phyloP scores from a whole-genome alignment of 2,797 vertebrate species.

The Galago senegalensis region DNA sequence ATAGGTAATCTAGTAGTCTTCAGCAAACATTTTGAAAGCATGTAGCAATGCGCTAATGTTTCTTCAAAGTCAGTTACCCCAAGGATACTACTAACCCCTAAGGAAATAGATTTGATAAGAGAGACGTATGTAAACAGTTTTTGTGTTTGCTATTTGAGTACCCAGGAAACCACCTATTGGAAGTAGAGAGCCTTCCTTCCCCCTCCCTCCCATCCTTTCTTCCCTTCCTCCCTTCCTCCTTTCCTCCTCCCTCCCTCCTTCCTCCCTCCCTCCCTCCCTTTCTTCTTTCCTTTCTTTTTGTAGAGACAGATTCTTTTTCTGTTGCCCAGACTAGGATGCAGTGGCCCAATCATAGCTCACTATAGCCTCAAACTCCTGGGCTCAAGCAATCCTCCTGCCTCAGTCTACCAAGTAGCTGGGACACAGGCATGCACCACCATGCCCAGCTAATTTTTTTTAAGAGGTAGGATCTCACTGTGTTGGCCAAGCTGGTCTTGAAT shows the following conservation, averaged over 20 bases:
- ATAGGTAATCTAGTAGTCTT: slow-evolving; percentile 21
- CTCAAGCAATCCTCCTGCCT: not conserved
- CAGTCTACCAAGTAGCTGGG: not conserved
- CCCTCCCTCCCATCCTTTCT: no score
- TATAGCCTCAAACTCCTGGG: not conserved
- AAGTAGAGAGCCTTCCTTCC: not conserved
- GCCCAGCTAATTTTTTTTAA: not conserved
- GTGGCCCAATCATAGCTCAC: not conserved
- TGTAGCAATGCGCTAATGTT: not conserved
- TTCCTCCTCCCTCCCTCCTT: no score
- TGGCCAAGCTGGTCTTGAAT: not conserved
- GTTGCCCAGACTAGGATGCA: not conserved
- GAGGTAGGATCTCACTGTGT: not conserved
- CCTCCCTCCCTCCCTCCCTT: no score
- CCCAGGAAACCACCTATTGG: not conserved
- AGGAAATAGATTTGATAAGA: not conserved
- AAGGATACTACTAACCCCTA: not conserved
- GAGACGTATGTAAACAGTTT: not conserved
- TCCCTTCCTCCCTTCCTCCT: no score
- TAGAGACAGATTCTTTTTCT: not conserved
- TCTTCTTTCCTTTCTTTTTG: no score
- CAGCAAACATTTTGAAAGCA: slow-evolving; percentile 14
- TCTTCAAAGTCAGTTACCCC: not conserved
- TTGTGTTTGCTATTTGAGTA: not conserved
- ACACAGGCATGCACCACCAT: not conserved